phyloP scores from a whole-genome alignment of 2,888 invertebrate genomes.

The Eilema caniola region DNA sequence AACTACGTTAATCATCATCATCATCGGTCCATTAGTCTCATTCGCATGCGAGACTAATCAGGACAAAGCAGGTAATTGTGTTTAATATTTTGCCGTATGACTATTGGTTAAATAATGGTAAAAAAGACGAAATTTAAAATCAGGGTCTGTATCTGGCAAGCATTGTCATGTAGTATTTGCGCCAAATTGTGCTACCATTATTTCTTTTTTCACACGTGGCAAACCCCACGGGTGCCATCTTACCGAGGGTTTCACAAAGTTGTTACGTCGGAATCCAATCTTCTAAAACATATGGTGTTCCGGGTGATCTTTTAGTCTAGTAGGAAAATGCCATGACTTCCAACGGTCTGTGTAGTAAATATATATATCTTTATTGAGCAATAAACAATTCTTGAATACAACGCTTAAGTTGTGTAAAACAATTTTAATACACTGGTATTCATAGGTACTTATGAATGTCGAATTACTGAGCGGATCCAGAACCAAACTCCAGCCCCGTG shows the following conservation, averaged over 20 bases:
- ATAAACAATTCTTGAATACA: no score
- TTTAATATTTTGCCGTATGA: no score
- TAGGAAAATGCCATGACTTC: background rate
- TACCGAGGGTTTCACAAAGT: background rate
- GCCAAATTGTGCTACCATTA: background rate
- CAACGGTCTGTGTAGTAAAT: slow-evolving; percentile 16
- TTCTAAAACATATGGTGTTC: slow-evolving; percentile 1
- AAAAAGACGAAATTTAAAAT: background rate
- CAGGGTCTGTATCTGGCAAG: background rate
- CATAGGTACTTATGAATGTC: no score
- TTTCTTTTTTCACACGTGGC: background rate
- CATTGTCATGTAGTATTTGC: background rate
- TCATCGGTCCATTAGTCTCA: no score
- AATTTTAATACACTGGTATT: no score
- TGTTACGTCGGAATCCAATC: background rate
- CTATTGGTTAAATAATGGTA: background rate
- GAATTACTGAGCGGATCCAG: no score
- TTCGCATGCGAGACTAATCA: no score
- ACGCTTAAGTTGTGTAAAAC: no score
- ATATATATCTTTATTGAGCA: no score
- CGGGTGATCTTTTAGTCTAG: background rate
- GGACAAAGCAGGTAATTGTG: no score
- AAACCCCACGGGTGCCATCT: background rate
- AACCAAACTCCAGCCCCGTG: no score
- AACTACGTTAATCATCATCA: no score